A percentile compares a stretch with the other conserved stretches of the same genome.
phyloP scores from a whole-genome alignment of 2,797 vertebrate genomes.

The Cynopterus sphinx region DNA sequence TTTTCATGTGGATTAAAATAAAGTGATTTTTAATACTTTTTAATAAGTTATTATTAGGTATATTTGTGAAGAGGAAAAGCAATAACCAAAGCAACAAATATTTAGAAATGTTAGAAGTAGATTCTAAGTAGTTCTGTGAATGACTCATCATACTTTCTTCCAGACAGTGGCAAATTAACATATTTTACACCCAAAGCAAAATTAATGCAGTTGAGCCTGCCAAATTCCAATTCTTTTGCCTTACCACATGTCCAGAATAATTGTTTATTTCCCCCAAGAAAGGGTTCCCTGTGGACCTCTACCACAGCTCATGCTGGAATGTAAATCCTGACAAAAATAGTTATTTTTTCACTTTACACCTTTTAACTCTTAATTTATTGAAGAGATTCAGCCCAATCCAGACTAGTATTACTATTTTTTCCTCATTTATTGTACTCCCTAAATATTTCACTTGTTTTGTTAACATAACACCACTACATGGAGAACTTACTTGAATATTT shows the following conservation, averaged over 20 bases:
- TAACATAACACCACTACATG: not conserved
- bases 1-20: not conserved
- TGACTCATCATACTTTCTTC: conserved; percentile 69
- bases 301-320: not conserved
- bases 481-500: not conserved
- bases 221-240: conserved; percentile 54
- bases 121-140: conserved; percentile 52
- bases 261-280: not conserved
- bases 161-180: conserved; percentile 65
- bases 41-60: conserved; percentile 43
- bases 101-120: conserved; percentile 34
- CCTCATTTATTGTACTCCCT: not conserved
- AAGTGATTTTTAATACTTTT: not conserved
- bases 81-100: conserved; percentile 38
- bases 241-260: conserved; percentile 58
- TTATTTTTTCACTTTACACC: not conserved
- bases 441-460: not conserved
- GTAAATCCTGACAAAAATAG: not conserved
- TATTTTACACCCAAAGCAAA: conserved; percentile 68
- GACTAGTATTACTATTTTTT: not conserved
- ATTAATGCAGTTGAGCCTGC: conserved; percentile 37
- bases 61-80: conserved; percentile 9
- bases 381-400: not conserved
- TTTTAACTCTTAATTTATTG: not conserved
- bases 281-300: not conserved